phyloP scores from a whole-genome alignment of 2,888 invertebrate genomes.

The Agonopterix subpropinquella region DNA sequence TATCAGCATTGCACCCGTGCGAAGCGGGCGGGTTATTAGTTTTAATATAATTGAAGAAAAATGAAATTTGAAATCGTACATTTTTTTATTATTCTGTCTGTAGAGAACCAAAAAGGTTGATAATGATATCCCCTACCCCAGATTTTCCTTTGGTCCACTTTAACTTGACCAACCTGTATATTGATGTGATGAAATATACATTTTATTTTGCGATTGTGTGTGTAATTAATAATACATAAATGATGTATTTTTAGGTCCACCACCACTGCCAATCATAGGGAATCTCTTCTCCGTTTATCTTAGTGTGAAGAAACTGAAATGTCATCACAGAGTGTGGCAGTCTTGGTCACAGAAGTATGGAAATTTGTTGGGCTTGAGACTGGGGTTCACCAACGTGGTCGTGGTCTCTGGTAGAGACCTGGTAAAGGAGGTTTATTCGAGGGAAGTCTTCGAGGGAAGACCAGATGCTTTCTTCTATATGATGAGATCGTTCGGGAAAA shows the following conservation, averaged over 20 bases:
- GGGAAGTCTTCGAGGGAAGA: constrained; percentile 82
- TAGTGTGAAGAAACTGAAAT: constrained; percentile 38
- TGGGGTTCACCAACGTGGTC: constrained; percentile 78
- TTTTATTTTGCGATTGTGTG: too few species aligned
- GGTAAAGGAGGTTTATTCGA: constrained; percentile 77
- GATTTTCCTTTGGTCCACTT: too few species aligned
- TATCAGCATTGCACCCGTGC: too few species aligned
- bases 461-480: constrained; percentile 84
- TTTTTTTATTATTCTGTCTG: too few species aligned
- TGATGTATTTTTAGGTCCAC: constrained; percentile 44
- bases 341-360: constrained; percentile 77
- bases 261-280: constrained; percentile 47
- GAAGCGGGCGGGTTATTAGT: too few species aligned
- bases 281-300: constrained; percentile 48
- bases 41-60: too few species aligned
- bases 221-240: too few species aligned
- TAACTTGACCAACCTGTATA: too few species aligned
- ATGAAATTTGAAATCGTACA: too few species aligned
- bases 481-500: constrained; percentile 80
- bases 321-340: constrained; percentile 77
- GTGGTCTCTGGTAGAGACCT: constrained; percentile 77
- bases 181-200: too few species aligned
- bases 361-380: constrained; percentile 77
- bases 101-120: too few species aligned
- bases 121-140: too few species aligned